A percentile compares a stretch with the other conserved stretches of the same genome.
phyloP scores from a whole-genome alignment of 2,113 vertebrate genomes.

The Nothobranchius kuhntae region DNA sequence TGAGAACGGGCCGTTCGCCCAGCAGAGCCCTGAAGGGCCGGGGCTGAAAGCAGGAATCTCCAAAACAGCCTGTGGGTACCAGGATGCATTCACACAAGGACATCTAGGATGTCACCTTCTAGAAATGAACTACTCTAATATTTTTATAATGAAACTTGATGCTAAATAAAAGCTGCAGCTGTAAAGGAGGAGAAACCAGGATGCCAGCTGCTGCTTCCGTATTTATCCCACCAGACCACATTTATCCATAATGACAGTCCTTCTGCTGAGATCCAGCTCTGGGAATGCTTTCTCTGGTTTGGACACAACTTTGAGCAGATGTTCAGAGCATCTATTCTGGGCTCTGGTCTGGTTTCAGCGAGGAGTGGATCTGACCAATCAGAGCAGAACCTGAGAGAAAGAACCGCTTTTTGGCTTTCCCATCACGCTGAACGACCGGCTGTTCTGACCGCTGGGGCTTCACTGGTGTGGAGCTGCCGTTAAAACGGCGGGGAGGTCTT shows the following conservation, averaged over 20 bases:
- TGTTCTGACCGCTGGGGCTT: no score
- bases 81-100: no score
- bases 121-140: no score
- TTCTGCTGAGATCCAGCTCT: constrained; percentile 49
- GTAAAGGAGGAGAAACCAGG: constrained; percentile 32
- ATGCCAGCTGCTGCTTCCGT: constrained; percentile 43
- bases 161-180: constrained; percentile 22
- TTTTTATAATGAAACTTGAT: background rate
- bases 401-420: no score
- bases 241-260: constrained; percentile 74
- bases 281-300: constrained; percentile 57
- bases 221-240: constrained; percentile 69
- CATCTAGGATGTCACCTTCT: no score
- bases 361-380: constrained; percentile 31
- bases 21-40: constrained; percentile 21
- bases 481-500: no score
- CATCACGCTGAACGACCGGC: no score
- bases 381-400: background rate
- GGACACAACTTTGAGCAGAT: constrained; percentile 61
- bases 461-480: no score
- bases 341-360: constrained; percentile 31
- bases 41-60: constrained; percentile 10
- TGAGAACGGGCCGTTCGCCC: background rate
- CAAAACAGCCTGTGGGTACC: no score
- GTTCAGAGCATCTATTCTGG: constrained; percentile 73